Conservation (phyloP, 2,888 invertebrate species). For the Allophyes oxyacanthae region DNA sequence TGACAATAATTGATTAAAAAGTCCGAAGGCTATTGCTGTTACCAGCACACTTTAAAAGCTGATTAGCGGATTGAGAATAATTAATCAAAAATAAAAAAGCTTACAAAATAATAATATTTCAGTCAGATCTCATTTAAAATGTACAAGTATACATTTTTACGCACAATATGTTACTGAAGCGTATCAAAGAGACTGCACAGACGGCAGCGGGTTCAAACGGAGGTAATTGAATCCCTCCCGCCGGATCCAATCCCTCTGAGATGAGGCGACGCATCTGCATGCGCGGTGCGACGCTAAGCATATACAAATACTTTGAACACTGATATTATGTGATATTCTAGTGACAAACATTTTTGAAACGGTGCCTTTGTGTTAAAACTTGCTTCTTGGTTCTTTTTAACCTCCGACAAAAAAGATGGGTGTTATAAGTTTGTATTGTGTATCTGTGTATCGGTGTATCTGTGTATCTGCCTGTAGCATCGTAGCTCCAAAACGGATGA, state of each 20-base stretch:
- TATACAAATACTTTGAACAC: conserved; percentile 40
- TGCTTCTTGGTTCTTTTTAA: background rate
- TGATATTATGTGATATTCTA: conserved; percentile 25
- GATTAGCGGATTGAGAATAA: too few species aligned
- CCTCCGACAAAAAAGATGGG: too few species aligned
- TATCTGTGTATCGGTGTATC: too few species aligned
- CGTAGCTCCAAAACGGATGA: too few species aligned
- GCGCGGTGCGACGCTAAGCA: conserved; percentile 60
- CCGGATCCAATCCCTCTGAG: conserved; percentile 60
- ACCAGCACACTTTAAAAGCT: too few species aligned
- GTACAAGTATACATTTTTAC: conserved; percentile 30
- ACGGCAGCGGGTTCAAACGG: conserved; percentile 54
- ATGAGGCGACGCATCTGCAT: conserved; percentile 65
- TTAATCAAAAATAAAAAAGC: too few species aligned
- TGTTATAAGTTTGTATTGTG: too few species aligned
- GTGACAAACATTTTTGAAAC: conserved; percentile 10
- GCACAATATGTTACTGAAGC: conserved; percentile 23
- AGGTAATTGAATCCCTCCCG: conserved; percentile 69
- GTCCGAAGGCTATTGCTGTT: too few species aligned
- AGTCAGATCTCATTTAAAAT: conserved; percentile 6
- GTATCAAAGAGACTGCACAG: conserved; percentile 30
- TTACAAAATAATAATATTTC: background rate
- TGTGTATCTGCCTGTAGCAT: too few species aligned
- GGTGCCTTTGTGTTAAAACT: conserved; percentile 1
- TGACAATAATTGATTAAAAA: too few species aligned